Conservation (phyloP, 2,888 invertebrate genomes). For the Drosophila paranaensis region DNA sequence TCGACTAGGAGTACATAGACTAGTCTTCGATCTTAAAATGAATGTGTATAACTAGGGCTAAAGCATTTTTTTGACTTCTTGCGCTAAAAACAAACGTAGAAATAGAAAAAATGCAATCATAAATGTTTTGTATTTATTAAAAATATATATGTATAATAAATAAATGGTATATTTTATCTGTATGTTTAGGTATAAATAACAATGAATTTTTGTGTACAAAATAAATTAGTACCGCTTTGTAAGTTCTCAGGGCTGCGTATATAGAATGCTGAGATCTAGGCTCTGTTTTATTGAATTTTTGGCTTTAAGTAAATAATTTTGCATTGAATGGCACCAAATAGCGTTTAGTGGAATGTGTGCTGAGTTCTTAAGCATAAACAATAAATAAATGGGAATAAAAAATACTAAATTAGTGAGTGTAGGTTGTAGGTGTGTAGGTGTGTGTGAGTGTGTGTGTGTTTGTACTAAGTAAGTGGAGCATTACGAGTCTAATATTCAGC, state of each 20-base stretch:
- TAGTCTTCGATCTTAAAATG: constrained; percentile 4
- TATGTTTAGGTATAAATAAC: constrained; percentile 35
- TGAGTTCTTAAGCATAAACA: constrained; percentile 50
- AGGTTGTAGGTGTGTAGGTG: constrained; percentile 8
- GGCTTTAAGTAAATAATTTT: constrained; percentile 1
- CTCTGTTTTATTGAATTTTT: constrained; percentile 10
- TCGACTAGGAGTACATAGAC: constrained; percentile 28
- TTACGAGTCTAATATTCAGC: constrained; percentile 50
- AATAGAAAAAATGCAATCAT: constrained; percentile 40
- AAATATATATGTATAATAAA: constrained; percentile 30
- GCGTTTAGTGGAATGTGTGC: constrained; percentile 57
- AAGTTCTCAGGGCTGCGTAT: constrained; percentile 24
- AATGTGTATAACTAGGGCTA: constrained; percentile 13
- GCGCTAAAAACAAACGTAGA: constrained; percentile 44
- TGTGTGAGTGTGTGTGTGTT: constrained; percentile 19
- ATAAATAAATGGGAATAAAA: constrained; percentile 50
- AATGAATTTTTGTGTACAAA: constrained; percentile 33
- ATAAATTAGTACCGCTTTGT: constrained; percentile 20
- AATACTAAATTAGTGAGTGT: constrained; percentile 37
- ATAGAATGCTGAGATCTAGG: constrained; percentile 47
- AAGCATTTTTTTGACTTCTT: constrained; percentile 72
- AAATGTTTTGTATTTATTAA: constrained; percentile 34
- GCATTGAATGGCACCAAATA: constrained; percentile 52
- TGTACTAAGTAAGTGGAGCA: constrained; percentile 19
- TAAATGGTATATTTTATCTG: constrained; percentile 25